Evolutionary conservation across 2,797 vertebrate species (phyloP).

Genomic region (Benthosema pterotum): DNA sequence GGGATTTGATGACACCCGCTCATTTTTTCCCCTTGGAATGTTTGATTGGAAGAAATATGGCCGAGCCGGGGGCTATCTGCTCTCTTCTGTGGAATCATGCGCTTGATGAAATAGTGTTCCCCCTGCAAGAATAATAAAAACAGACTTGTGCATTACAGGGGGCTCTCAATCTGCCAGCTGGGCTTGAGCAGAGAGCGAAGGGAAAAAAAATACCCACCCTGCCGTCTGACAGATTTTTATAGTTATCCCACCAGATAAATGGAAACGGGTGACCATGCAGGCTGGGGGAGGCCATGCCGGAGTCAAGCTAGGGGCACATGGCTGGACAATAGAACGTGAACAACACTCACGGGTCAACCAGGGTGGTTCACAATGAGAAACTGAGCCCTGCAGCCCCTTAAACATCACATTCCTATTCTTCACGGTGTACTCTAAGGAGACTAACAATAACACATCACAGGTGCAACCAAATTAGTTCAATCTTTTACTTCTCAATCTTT

Average conservation of each 20-base stretch:
- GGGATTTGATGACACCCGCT: conserved; percentile 85
- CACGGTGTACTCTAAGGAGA: conserved; percentile 4
- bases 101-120: conserved; percentile 88
- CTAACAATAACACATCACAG: neutral
- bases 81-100: conserved; percentile 81
- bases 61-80: conserved; percentile 76
- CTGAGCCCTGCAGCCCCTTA: neutral
- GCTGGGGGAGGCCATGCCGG: conserved; percentile 61
- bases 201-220: conserved; percentile 74
- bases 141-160: conserved; percentile 87
- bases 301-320: conserved; percentile 43
- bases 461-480: neutral
- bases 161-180: conserved; percentile 84
- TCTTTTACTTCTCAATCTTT: neutral
- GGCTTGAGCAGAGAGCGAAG: conserved; percentile 66
- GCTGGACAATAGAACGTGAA: conserved; percentile 50
- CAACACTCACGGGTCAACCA: conserved; percentile 23
- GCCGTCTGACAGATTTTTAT: conserved; percentile 83
- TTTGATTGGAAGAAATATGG: conserved; percentile 91
- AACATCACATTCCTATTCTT: neutral
- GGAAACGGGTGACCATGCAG: conserved; percentile 74
- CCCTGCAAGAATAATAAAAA: conserved; percentile 88
- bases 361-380: conserved; percentile 10
- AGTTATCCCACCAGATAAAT: conserved; percentile 83
- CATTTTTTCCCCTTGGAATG: conserved; percentile 85